Evolutionary conservation across 1,140 invertebrate genomes (phyloP), one percentile per base, ranked within the genome.

Genomic region (Elymnias hypermnestra): DNA sequence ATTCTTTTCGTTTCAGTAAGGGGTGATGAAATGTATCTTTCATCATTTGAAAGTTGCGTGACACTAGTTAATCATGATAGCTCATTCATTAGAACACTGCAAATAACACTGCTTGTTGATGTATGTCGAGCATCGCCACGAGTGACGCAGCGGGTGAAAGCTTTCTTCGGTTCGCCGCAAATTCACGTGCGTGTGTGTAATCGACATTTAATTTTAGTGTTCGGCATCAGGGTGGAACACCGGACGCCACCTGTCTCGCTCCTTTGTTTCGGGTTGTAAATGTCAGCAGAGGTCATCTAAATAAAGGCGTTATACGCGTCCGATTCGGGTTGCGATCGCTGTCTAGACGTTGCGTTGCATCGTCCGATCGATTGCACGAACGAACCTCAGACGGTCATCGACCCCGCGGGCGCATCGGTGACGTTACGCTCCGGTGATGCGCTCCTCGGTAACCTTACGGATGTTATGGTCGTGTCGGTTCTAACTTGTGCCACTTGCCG

Each of bases 211-310:
- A 79, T 83, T 77, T 75, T 71, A 70, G 68, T 73, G 53, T 48
- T 59, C 57, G 60, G 57, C 63, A 65, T 69, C 57, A n/a, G 57
- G 61, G 52, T 57, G 56, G 56, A 53, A 63, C 59, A 68, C 57
- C 67, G 75, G 64, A 54, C 65, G 69, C 66, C 74, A 78, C 76
- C 82, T 85, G 82, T 77, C 76, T 73, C 72, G 54, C 63, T 83
- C 66, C 77, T 85, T 85, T 85, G 78, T 83, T 81, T 83, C 75
- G 70, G 62, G 61, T 69, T 63, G 66, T 66, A 79, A 85, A 85
- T 83, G 82, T 83, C 82, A 82, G 71, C 57, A 48, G 73, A 85
- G 82, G 82, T 85, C 82, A 73, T 83, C 78, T 83, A 85, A 83
- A 84, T 84, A 84, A 74, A 82, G 75, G 67, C 64, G 57, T 56